Conservation (phyloP, 2,797 vertebrate species). For the Sparus aurata region DNA sequence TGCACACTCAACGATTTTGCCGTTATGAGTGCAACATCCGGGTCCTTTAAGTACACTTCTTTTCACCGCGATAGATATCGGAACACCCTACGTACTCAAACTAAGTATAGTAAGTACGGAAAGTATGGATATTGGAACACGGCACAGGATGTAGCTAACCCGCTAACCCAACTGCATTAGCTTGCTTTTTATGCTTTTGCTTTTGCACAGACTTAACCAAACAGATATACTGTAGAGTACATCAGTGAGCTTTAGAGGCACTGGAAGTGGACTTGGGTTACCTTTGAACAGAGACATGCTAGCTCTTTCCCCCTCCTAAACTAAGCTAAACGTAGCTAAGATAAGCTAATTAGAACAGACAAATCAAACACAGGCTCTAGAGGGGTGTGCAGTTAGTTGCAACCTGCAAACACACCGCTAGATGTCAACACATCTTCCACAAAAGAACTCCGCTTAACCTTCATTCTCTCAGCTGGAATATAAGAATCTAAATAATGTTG, state of each 20-base stretch:
- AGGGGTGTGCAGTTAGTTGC: too few relatives aligned
- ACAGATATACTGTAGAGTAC: background rate
- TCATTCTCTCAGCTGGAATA: background rate
- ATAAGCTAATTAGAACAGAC: too few relatives aligned
- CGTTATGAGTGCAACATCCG: too few relatives aligned
- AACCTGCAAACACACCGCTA: too few relatives aligned
- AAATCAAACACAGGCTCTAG: too few relatives aligned
- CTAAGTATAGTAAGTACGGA: too few relatives aligned
- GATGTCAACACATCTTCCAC: too few relatives aligned
- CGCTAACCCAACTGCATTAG: background rate
- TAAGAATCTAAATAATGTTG: background rate
- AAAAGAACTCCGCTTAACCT: background rate
- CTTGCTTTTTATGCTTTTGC: constrained; percentile 7
- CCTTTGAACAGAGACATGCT: background rate
- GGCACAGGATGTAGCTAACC: background rate
- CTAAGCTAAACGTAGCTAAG: background rate
- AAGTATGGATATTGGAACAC: too few relatives aligned
- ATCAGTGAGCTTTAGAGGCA: background rate
- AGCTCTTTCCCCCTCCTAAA: background rate
- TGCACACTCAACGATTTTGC: too few relatives aligned
- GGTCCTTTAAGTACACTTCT: too few relatives aligned
- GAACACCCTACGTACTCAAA: too few relatives aligned
- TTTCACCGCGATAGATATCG: too few relatives aligned
- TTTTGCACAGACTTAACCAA: constrained; percentile 3
- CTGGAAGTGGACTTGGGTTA: background rate